Evolutionary conservation across 2,797 vertebrate genomes (phyloP).

Genomic region (Mormyrus proboscirostris): DNA sequence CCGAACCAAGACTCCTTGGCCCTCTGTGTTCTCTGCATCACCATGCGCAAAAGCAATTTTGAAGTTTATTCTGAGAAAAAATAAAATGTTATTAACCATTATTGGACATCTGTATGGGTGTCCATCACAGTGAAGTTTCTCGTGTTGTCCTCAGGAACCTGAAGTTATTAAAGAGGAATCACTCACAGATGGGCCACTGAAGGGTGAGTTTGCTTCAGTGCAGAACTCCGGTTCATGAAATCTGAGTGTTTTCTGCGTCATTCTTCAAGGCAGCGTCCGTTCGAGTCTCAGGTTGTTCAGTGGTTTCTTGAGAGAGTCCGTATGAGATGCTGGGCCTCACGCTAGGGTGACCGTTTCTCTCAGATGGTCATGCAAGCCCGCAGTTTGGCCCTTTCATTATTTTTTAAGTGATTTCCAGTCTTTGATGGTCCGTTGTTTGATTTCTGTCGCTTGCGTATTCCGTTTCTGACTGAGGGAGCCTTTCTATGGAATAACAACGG

Average conservation of each 20-base stretch:
- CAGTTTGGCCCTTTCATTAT: not conserved
- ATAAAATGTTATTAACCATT: not conserved
- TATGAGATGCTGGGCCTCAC: not conserved
- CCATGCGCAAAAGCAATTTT: not conserved
- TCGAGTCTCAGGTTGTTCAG: not conserved
- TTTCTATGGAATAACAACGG: not conserved
- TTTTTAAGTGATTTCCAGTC: not conserved
- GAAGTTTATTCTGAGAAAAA: not conserved
- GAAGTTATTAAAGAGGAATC: slow-evolving; percentile 35
- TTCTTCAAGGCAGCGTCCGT: not conserved
- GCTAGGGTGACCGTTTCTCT: not conserved
- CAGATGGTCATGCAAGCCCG: not conserved
- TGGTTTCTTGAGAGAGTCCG: not conserved
- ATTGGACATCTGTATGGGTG: not conserved
- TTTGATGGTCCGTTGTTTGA: not conserved
- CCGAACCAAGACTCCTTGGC: not conserved
- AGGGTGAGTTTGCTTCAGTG: slow-evolving; percentile 26
- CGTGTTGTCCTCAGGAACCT: slow-evolving; percentile 34
- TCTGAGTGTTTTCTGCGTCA: not conserved
- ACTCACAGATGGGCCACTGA: slow-evolving; percentile 31
- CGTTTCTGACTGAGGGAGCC: not conserved
- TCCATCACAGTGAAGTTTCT: not conserved
- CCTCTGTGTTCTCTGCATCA: not conserved
- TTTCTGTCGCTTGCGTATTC: not conserved
- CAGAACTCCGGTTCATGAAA: not conserved